Base-by-base conservation (phyloP, 2,797 vertebrate genomes). In the Naso thynnoides region DNA sequence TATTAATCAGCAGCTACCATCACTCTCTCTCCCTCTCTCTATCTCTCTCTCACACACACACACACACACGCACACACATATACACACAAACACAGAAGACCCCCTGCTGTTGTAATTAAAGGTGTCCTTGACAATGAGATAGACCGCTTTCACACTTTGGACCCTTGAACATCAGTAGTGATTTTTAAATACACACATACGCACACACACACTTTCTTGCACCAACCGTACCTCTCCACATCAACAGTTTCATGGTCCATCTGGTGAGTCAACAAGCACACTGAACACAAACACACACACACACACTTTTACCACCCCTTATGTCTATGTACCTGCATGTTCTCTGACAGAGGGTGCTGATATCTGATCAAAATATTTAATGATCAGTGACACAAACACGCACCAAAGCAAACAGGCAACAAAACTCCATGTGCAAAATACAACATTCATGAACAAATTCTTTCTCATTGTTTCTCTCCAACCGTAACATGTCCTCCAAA, bases 91-190 rank as follows among this genome's bases (percentile, higher is more conserved):
- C 42, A 66, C 10, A 63, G 0, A 61, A 24, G 53, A 73, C 69
- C 76, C 86, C 91, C 91, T 76, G 88, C 88, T 89, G 92, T 62
- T 90, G 90, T 93, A 94, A 94, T 95, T 94, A 95, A 93, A 91
- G 87, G 92, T 93, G 93, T 93, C 92, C 93, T 94, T 93, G 91
- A 93, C 90, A 88, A 86, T 67, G 83, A 93, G 87, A 91, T 83
- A 70, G 83, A 78, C 81, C 47, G 59, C 79, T 85, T 91, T 93
- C 91, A 91, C 92, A 94, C 88, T 76, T 42, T 81, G 29, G 67
- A 92, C 66, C 76, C 86, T 88, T 89, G 69, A 89, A 89, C 86
- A 78, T 89, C 82, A 89, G 78, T 70, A 55, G 72, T 76, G 69
- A 60, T 45, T 62, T 80, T 77, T 55, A 76, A 68, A 72, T 8